Evolutionary conservation across 37 sponge, comb jelly and placozoan genomes (phyloP), one percentile per base, ranked within the genome.

Genomic region (Agelas oroides): DNA sequence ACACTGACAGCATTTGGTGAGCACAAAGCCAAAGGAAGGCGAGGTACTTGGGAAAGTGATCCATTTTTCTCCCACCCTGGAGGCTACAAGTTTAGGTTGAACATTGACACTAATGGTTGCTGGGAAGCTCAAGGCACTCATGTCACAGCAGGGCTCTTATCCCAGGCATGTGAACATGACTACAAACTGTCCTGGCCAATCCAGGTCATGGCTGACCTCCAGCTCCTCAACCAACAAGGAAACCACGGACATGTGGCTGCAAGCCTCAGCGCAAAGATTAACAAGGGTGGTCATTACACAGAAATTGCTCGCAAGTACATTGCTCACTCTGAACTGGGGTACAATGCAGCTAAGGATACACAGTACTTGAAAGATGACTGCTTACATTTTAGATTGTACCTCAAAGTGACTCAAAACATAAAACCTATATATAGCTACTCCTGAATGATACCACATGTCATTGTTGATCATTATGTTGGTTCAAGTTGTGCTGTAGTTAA

Each of bases 141-240:
- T 15, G 2, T 71, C 36, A n/a, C 36, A 21, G 52, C 52, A 13
- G 33, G 6, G 3, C 52, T 71, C 21, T 12, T 24, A 1, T 24
- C 37, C 1, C n/a, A 13, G n/a, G 24, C 52, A 1, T 5, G 72
- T 19, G 52, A 40, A 3, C 2, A 71, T 71, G 72, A 71, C 20
- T 15, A 39, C 20, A 41, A 71, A 1, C 25, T 71, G 52, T 20
- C 5, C n/a, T 71, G 72, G 72, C 72, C 72, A 40, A 40, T 40
- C 6, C 33, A 71, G 37, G 3, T 38, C 13, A 23, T 20, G 1
- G n/a, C 17, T 1, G 53, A 71, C 15, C 24, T 71, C 17, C 37
- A 46, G 72, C 41, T 35, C 41, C 52, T 71, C 52, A 71, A 71
- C 52, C 72, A 71, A 24, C 1, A 6, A 3, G 53, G 72, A 40